These are phyloP conservation scores for Habropoda laboriosa DNA, from an alignment of 1,140 invertebrate species.

Conservation along the genomic window DNA sequence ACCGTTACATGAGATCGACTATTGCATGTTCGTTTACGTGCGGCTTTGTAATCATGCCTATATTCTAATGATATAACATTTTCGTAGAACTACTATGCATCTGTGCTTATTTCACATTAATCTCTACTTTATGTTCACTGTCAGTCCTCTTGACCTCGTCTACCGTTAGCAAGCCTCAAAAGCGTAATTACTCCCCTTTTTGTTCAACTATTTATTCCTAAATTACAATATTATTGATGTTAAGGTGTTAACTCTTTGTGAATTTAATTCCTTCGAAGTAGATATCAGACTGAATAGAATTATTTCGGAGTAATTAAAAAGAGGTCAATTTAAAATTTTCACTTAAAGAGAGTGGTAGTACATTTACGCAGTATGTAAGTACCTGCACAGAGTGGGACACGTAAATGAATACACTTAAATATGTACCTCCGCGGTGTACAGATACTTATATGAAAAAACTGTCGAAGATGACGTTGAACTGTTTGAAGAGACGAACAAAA, in stretches of 20 bases:
- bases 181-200: neutral
- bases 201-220: neutral
- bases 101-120: slow-evolving; percentile 19
- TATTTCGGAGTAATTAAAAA: neutral
- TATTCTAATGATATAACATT: neutral
- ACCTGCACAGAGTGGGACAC: no score
- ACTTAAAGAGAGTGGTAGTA: neutral
- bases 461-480: no score
- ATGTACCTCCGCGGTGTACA: no score
- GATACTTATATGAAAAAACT: no score
- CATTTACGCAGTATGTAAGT: no score
- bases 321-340: neutral
- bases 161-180: slow-evolving; percentile 22
- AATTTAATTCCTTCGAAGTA: neutral
- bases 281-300: neutral
- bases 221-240: neutral
- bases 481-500: no score
- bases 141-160: neutral
- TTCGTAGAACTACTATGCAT: neutral
- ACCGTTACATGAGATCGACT: slow-evolving; percentile 66
- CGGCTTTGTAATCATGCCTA: neutral
- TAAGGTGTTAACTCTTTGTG: neutral
- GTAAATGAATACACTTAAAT: no score
- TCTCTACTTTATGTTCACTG: slow-evolving; percentile 11
- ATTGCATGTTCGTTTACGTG: slow-evolving; percentile 24